phyloP scores from a whole-genome alignment of 2,888 invertebrate genomes.

The Melieria picta region DNA sequence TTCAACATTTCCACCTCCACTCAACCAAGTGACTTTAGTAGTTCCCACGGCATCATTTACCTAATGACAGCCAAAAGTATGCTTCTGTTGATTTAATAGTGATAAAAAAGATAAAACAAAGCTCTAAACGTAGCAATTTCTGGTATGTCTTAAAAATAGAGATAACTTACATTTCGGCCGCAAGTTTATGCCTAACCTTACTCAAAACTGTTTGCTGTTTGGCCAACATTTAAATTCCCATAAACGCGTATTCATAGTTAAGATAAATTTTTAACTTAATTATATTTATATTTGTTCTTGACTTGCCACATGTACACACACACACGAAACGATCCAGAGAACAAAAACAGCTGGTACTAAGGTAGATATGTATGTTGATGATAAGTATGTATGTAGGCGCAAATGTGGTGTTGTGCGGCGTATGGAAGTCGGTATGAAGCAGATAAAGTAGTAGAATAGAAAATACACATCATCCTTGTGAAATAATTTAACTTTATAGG shows the following conservation, averaged over 20 bases:
- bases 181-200: too few relatives aligned
- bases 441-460: slow-evolving; percentile 15
- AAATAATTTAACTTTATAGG: slow-evolving; percentile 10
- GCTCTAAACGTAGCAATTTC: too few relatives aligned
- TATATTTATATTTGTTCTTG: not conserved
- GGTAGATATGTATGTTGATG: not conserved
- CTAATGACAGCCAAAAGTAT: too few relatives aligned
- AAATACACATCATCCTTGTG: slow-evolving; percentile 20
- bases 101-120: too few relatives aligned
- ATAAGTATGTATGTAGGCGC: not conserved
- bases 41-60: too few relatives aligned
- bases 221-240: too few relatives aligned
- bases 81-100: too few relatives aligned
- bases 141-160: too few relatives aligned
- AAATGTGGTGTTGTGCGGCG: not conserved
- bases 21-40: too few relatives aligned
- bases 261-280: not conserved
- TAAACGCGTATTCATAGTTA: not conserved
- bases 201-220: too few relatives aligned
- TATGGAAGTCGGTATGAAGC: not conserved
- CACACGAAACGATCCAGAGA: not conserved
- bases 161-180: too few relatives aligned
- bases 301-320: not conserved
- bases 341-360: not conserved
- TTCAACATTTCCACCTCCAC: too few relatives aligned